Evolutionary conservation across 1,140 invertebrate genomes (phyloP).

Genomic region (Bombus breviceps): DNA sequence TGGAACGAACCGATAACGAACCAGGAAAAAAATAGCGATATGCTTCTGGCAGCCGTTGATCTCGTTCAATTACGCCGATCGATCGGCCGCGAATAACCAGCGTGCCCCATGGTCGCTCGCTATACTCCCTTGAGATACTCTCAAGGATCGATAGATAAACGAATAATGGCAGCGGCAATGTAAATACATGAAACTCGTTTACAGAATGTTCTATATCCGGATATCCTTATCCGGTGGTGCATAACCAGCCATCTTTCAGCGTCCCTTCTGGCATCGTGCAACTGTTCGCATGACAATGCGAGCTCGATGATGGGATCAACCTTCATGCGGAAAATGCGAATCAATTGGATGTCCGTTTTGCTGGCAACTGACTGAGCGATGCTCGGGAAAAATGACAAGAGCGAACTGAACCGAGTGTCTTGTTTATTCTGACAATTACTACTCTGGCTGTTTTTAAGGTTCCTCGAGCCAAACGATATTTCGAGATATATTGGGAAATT

Average conservation of each 20-base stretch:
- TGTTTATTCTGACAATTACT: background rate
- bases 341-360: background rate
- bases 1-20: constrained; percentile 28
- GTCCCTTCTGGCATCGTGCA: constrained; percentile 28
- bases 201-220: constrained; percentile 27
- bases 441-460: background rate
- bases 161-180: constrained; percentile 31
- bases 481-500: too few relatives aligned
- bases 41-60: constrained; percentile 10
- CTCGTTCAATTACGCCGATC: constrained; percentile 34
- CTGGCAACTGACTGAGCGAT: background rate
- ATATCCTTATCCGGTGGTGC: constrained; percentile 40
- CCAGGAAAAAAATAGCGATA: constrained; percentile 16
- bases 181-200: constrained; percentile 44
- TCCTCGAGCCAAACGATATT: background rate
- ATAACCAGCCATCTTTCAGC: constrained; percentile 48
- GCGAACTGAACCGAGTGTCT: background rate
- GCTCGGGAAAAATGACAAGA: background rate
- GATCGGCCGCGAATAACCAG: constrained; percentile 5
- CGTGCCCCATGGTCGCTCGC: background rate
- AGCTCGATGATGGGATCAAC: background rate
- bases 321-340: background rate
- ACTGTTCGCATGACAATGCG: constrained; percentile 1
- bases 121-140: constrained; percentile 27
- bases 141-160: constrained; percentile 54